Base-by-base conservation (phyloP, 2,113 vertebrate genomes). In the Hippocampus guttulatus region DNA sequence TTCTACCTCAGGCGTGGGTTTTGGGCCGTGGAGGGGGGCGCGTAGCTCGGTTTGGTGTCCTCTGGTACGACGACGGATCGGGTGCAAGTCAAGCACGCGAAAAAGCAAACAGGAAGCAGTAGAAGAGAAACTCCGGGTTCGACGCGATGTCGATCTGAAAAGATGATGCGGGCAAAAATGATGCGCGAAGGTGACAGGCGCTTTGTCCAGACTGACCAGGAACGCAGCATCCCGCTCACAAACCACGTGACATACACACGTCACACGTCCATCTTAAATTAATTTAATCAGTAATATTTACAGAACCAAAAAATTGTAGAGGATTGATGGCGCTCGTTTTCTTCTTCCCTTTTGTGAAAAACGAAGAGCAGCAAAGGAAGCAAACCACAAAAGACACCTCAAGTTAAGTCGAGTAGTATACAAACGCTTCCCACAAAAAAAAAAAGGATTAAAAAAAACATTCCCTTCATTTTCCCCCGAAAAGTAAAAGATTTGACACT, bases 201-300 rank as follows among this genome's bases (percentile, higher is more conserved):
- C 52, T 55, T 55, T 55, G 21, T 55, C 21, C n/a, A 20, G 15
- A 52, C 49, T 18, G 18, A 20, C 49, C 49, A 2, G 3, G 8
- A 55, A 55, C 52, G 52, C 52, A n/a, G 52, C 52, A 23, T 21
- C 51, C 51, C 51, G 3, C 20, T 52, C 51, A 9, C 60, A 62
- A 10, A 5, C 15, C 43, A 45, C 15, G 64, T 67, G 30, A n/a
- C 5, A 60, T 27, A 58, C 10, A 18, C 21, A 5, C 64, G 71
- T 76, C 81, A 70, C 78, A 86, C 86, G 77, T 89, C 70, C 88
- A 82, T 89, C 71, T 93, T 92, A 93, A 93, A 92, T 93, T 93
- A 93, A 93, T 92, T 93, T 93, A 93, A 92, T 93, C 89, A 89
- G 88, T 87, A 90, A 86, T 92, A 92, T 93, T 89, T 92, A 92